A percentile compares a stretch with the other conserved stretches of the same genome.
Conservation (phyloP, 2,113 vertebrate genomes). For the Poeciliopsis occidentalis region DNA sequence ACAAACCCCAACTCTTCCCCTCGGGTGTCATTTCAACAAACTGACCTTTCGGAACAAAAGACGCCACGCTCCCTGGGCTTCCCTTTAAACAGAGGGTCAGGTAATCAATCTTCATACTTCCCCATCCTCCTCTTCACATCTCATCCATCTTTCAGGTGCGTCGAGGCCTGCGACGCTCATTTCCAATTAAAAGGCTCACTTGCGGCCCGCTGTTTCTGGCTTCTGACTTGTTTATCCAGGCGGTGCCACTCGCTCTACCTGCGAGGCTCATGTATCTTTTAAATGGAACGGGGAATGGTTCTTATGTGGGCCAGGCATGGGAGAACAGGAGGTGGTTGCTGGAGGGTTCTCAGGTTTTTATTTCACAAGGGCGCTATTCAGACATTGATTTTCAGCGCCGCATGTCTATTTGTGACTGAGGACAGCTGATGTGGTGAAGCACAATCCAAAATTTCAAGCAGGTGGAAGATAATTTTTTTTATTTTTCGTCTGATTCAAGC, state of each 20-base stretch:
- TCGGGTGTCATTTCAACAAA: constrained; percentile 46
- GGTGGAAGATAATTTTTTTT: constrained; percentile 1
- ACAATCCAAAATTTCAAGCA: constrained; percentile 63
- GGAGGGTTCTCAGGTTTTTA: constrained; percentile 48
- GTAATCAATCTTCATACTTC: constrained; percentile 66
- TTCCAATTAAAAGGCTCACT: constrained; percentile 56
- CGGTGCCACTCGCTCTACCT: constrained; percentile 43
- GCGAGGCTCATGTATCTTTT: constrained; percentile 73
- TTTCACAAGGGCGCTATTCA: constrained; percentile 60
- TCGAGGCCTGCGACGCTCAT: constrained; percentile 30
- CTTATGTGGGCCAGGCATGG: constrained; percentile 36
- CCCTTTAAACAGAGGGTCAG: constrained; percentile 42
- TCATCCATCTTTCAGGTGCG: constrained; percentile 64
- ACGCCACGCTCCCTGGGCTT: constrained; percentile 31
- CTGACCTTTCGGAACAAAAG: constrained; percentile 35
- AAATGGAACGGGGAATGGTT: constrained; percentile 46
- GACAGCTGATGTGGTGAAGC: constrained; percentile 65
- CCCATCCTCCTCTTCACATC: constrained; percentile 44
- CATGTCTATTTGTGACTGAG: constrained; percentile 55
- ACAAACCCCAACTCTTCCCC: constrained; percentile 29
- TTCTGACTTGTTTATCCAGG: constrained; percentile 62
- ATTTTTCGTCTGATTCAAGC: constrained; percentile 28
- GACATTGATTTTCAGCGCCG: constrained; percentile 75
- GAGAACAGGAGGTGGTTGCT: constrained; percentile 17
- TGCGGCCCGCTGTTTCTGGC: constrained; percentile 33